Base-by-base conservation (phyloP, 1,140 invertebrate species). In the Monomorium pharaonis region DNA sequence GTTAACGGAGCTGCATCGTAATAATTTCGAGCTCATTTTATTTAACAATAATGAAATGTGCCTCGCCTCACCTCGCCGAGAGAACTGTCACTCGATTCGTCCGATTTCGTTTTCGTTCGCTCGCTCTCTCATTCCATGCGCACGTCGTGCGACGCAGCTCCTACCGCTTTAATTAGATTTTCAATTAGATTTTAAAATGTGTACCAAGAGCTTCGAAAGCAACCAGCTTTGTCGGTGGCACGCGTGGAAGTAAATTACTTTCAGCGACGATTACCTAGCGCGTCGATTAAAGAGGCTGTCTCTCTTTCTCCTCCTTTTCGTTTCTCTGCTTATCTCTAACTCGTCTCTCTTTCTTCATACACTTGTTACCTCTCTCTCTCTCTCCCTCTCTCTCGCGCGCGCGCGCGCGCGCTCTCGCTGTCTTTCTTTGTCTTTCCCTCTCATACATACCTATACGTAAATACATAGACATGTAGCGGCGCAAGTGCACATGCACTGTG, bases 151-250 rank as follows among this genome's bases (percentile, higher is more conserved):
- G 30, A 44, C 60, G 72, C 72, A 72, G 37, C 62, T 63, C 63
- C 47, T 60, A 65, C 75, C 67, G 76, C 51, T 84, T 90, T 90
- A 91, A 91, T 91, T 91, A 91, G 90, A 91, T 91, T 90, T 91
- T 88, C 90, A 90, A 91, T 90, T 91, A 91, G 85, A 91, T 91
- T 91, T 91, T 90, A 91, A 91, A 91, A 91, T 87, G 91, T 88
- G 78, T 88, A 88, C 84, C 85, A 63, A 88, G n/a, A n/a, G 84
- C 84, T 87, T 83, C 72, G 88, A 85, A 65, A 83, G 56, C 88
- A 90, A 76, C 81, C 86, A 78, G 87, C 87, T 91, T 92, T 90
- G 90, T 92, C 89, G 86, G 76, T 80, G 84, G 80, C 91, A 92
- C 91, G 90, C 91, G 91, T 86, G 85, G 85, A 63, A 85, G 86